Percentiles rank a stretch among this genome's conserved stretches.
These are phyloP conservation scores for Glaucidium brasilianum DNA, from an alignment of 2,113 vertebrate species.

Conservation along the genomic window DNA sequence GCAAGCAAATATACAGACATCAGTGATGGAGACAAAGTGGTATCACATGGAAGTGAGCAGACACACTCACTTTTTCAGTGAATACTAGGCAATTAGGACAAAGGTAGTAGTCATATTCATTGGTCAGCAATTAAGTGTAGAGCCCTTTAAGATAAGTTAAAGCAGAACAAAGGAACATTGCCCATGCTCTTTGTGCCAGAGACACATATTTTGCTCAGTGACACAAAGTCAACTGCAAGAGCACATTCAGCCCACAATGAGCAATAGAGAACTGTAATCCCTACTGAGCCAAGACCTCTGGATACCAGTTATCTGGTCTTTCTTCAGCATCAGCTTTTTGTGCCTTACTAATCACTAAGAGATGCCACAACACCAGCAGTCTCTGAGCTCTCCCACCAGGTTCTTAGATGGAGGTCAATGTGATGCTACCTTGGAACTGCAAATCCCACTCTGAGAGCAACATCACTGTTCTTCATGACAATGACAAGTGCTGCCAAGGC, in stretches of 20 bases:
- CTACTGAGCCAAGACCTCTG: not conserved
- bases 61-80: not conserved
- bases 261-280: conserved; percentile 18
- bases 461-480: not conserved
- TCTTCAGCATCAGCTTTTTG: conserved; percentile 15
- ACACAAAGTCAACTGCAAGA: not conserved
- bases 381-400: not conserved
- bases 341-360: not conserved
- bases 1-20: not conserved
- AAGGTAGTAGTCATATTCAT: conserved; percentile 11
- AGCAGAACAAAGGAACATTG: conserved; percentile 16
- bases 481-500: not conserved
- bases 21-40: not conserved
- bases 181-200: not conserved
- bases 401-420: rapidly evolving
- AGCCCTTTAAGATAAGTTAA: conserved; percentile 51
- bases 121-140: conserved; percentile 16
- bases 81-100: not conserved
- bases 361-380: not conserved
- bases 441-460: not conserved
- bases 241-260: conserved; percentile 4
- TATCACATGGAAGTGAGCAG: not conserved
- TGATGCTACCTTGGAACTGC: not conserved
- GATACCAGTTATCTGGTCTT: not conserved
- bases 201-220: not conserved